Conservation (phyloP, 2,113 vertebrate species). For the Parus major region DNA sequence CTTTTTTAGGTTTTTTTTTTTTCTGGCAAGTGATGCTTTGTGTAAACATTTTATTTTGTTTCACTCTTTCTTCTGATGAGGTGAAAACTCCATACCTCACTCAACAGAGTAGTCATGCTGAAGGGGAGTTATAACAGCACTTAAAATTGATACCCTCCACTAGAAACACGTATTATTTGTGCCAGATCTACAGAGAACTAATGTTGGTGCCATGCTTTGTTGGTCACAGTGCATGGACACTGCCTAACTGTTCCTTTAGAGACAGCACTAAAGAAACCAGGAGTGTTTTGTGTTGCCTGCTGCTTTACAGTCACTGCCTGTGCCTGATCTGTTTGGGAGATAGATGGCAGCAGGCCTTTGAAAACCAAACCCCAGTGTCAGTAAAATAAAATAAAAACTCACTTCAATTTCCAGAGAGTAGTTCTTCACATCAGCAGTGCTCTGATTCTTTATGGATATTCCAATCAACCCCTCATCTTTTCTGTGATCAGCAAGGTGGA, state of each 20-base stretch:
- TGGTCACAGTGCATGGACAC: fast-evolving
- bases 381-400: not conserved
- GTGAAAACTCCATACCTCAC: not conserved
- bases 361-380: not conserved
- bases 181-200: not conserved
- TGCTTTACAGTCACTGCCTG: not conserved
- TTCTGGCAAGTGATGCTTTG: not conserved
- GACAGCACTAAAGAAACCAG: not conserved
- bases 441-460: constrained; percentile 75
- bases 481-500: constrained; percentile 53
- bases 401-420: constrained; percentile 81
- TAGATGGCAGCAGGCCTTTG: constrained; percentile 19
- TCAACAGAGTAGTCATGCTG: not conserved
- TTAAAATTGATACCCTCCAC: not conserved
- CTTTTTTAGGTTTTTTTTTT: not conserved
- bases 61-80: not conserved
- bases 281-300: not conserved
- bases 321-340: not conserved
- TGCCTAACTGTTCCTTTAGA: not conserved
- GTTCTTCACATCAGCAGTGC: constrained; percentile 71
- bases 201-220: not conserved
- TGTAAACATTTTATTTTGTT: not conserved
- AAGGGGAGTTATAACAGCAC: not conserved
- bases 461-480: constrained; percentile 57
- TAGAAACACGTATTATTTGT: not conserved